Evolutionary conservation across 1,140 invertebrate genomes (phyloP), one percentile per base, ranked within the genome.

Genomic region (Drosophila pandora): DNA sequence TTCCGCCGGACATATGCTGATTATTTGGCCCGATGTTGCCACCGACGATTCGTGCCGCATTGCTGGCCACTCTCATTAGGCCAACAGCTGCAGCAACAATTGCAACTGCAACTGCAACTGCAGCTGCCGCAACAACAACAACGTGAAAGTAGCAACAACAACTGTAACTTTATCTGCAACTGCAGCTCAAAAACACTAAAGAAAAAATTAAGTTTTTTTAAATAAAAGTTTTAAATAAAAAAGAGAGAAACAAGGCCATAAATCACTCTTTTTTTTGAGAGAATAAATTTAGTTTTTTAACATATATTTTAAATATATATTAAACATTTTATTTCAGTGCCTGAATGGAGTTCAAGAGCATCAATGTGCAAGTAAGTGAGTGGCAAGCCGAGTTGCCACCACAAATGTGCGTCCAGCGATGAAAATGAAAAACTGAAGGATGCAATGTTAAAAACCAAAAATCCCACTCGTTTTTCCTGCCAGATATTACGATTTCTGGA

Each of bases 1-100:
- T 52, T 50, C 57, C 70, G 67, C 37, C 59, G 55, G 76, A 67
- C 76, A 84, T 75, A 78, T 77, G 76, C 68, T 69, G 76, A 84
- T 84, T 62, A 84, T 79, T 63, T 68, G 76, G 76, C 49, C 76
- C 39, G 23, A 65, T 48, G 54, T 52, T 69, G 56, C 55, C 58
- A 74, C 60, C 55, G 72, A 25, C 67, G 62, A 25, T 59, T 50
- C 54, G 45, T 68, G 64, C 53, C 68, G 53, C 67, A 70, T 79
- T 73, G 68, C 76, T 64, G 80, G 48, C 53, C 78, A 62, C 76
- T 79, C 72, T 84, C 71, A 80, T 83, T 61, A 69, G 62, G 71
- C 34, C 50, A 60, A 71, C 63, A 62, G 59, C 71, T 69, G 76
- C 58, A 76, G 65, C 32, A 73, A 57, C 72, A 62, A 60, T 55